These are phyloP conservation scores for Leucophenga montana DNA, from an alignment of 2,888 invertebrate genomes.

Conservation along the genomic window DNA sequence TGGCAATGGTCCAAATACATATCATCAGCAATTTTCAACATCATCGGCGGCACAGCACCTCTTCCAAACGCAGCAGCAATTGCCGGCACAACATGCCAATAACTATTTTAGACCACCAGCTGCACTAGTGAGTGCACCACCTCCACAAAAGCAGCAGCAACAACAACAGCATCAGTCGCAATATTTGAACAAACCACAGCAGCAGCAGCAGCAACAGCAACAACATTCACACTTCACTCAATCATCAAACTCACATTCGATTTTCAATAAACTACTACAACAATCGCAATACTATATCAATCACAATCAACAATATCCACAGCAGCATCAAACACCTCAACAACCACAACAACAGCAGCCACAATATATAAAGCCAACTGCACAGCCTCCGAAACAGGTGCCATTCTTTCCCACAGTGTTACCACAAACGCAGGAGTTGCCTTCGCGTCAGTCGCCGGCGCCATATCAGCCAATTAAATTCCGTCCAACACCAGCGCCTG, in stretches of 20 bases:
- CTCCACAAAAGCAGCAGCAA: constrained; percentile 31
- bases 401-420: constrained; percentile 66
- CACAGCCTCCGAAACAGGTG: constrained; percentile 57
- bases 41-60: constrained; percentile 39
- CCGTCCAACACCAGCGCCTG: constrained; percentile 65
- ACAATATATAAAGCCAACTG: constrained; percentile 52
- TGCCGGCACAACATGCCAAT: constrained; percentile 52
- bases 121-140: constrained; percentile 35
- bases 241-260: constrained; percentile 51
- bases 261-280: constrained; percentile 58
- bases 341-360: constrained; percentile 45
- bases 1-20: constrained; percentile 20
- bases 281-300: constrained; percentile 65
- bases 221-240: constrained; percentile 30
- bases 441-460: constrained; percentile 48
- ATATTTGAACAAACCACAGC: constrained; percentile 35
- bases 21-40: constrained; percentile 36
- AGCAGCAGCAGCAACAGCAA: constrained; percentile 36
- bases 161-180: constrained; percentile 36
- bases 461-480: constrained; percentile 70
- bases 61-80: constrained; percentile 53
- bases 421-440: constrained; percentile 56
- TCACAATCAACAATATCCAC: constrained; percentile 61
- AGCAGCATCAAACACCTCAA: constrained; percentile 42
- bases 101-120: constrained; percentile 54